Evolutionary conservation across 2,888 invertebrate species (phyloP), one percentile per base, ranked within the genome.

Genomic region (Chymomyza fuscimana): DNA sequence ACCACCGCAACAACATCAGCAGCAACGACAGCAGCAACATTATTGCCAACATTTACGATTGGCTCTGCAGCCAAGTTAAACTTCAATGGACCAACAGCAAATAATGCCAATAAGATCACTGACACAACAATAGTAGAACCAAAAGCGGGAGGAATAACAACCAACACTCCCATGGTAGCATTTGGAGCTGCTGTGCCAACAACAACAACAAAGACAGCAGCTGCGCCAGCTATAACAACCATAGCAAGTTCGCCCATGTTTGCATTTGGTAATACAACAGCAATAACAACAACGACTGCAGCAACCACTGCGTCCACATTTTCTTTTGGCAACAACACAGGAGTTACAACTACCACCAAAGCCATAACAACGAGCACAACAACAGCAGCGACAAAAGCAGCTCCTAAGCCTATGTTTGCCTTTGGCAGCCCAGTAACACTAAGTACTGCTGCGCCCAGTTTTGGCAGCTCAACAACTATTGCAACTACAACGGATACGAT

Each of bases 241-340:
- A 46, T 36, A 40, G 54, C 72, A 15, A 40, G 36, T 32, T 65
- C 36, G 5, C 61, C 1, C 12, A n/a, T 25, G 16, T 19, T 29
- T 15, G 63, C 63, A 19, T 16, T 25, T 19, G 25, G 66, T 5
- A 46, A 69, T 59, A 16, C 66, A 12, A 25, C 66, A 51, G 56
- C 67, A 19, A 15, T 63, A 32, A 60, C 51, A 10, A 46, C 58
- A 51, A 60, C 74, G 58, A n/a, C 12, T 19, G 19, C 58, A 19
- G 29, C 36, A n/a, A 63, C 60, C 16, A 22, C 71, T 66, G n/a
- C 64, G 7, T 40, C 63, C 5, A 19, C 74, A 46, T 75, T 74
- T 36, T 58, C 59, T 9, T 78, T 76, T 60, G 76, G 66, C 12
- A 12, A 7, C 36, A 36, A 7, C 36, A 0, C 2, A 9, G 36